Percentiles rank a stretch among this genome's conserved stretches.
phyloP scores from a whole-genome alignment of 1,140 invertebrate genomes.

The Patella vulgata region DNA sequence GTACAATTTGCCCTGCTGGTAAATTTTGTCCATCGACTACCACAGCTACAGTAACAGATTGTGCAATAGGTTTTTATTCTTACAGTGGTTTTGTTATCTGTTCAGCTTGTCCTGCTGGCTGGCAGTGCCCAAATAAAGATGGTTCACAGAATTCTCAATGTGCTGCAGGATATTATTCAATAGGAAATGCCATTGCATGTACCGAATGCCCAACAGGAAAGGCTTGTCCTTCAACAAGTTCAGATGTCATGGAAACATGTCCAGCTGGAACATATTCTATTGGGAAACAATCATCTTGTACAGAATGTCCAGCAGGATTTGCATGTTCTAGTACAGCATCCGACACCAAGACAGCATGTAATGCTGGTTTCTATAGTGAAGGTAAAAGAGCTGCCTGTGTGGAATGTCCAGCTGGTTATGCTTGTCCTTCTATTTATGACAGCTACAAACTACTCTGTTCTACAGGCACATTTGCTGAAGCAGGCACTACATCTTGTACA shows the following conservation, averaged over 20 bases:
- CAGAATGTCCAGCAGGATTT: constrained; percentile 56
- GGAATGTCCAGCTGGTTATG: constrained; percentile 56
- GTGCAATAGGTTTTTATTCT: constrained; percentile 43
- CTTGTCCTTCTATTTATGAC: constrained; percentile 52
- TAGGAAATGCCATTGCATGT: constrained; percentile 40
- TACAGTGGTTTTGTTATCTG: constrained; percentile 32
- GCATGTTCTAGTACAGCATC: constrained; percentile 47
- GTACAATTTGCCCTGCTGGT: constrained; percentile 51
- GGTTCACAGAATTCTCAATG: constrained; percentile 48
- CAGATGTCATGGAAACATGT: constrained; percentile 41
- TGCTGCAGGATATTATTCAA: constrained; percentile 42
- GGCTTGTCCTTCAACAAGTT: constrained; percentile 51
- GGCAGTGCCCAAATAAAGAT: constrained; percentile 46
- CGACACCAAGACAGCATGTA: constrained; percentile 42
- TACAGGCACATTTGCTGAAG: constrained; percentile 50
- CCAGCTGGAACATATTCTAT: constrained; percentile 44
- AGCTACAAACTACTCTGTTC: constrained; percentile 39
- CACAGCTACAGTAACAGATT: constrained; percentile 15
- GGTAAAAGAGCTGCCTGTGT: constrained; percentile 48
- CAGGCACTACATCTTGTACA: constrained; percentile 45
- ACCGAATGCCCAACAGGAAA: constrained; percentile 53
- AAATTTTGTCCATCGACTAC: constrained; percentile 36
- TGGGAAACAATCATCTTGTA: constrained; percentile 47
- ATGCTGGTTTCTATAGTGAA: constrained; percentile 47
- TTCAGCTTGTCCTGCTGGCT: constrained; percentile 48